A percentile compares a stretch with the other conserved stretches of the same genome.
Conservation (phyloP, 1,140 invertebrate species). For the Scaptodrosophila lebanonensis region DNA sequence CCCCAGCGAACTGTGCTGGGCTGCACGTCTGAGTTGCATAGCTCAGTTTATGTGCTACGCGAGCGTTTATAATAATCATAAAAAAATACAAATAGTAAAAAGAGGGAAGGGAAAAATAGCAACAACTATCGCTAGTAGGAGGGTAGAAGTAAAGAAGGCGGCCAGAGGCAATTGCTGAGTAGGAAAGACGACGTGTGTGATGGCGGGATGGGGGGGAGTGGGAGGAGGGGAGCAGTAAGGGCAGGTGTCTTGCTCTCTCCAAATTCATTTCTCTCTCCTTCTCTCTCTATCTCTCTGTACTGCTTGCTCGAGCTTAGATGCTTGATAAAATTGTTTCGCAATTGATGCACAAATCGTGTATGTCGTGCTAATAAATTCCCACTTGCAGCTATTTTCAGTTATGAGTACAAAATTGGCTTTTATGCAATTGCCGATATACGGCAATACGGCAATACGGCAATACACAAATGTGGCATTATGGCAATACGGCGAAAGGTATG, state of each 20-base stretch:
- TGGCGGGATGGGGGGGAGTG: too few relatives aligned
- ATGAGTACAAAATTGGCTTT: conserved; percentile 60
- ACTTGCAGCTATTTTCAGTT: conserved; percentile 67
- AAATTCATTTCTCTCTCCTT: conserved; percentile 38
- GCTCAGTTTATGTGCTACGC: conserved; percentile 49
- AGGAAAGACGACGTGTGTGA: too few relatives aligned
- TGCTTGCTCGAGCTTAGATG: too few relatives aligned
- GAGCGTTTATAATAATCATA: conserved; percentile 61
- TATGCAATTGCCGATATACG: conserved; percentile 54
- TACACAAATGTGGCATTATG: not conserved
- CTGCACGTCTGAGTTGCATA: conserved; percentile 56
- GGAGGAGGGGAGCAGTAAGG: too few relatives aligned
- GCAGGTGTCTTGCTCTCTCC: too few relatives aligned
- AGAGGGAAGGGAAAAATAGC: not conserved
- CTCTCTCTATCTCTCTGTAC: conserved; percentile 12
- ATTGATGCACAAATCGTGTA: conserved; percentile 65
- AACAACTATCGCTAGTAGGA: not conserved
- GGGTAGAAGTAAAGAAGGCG: conserved; percentile 9
- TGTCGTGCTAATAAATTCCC: conserved; percentile 39
- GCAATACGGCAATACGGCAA: conserved; percentile 34
- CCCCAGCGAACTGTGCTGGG: not conserved
- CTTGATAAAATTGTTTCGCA: conserved; percentile 43
- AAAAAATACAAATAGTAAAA: conserved; percentile 3
- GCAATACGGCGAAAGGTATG: conserved; percentile 45
- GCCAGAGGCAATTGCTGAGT: conserved; percentile 8